Base-by-base conservation (phyloP, 1,140 invertebrate genomes). In the Gonatopus flavifemur region DNA sequence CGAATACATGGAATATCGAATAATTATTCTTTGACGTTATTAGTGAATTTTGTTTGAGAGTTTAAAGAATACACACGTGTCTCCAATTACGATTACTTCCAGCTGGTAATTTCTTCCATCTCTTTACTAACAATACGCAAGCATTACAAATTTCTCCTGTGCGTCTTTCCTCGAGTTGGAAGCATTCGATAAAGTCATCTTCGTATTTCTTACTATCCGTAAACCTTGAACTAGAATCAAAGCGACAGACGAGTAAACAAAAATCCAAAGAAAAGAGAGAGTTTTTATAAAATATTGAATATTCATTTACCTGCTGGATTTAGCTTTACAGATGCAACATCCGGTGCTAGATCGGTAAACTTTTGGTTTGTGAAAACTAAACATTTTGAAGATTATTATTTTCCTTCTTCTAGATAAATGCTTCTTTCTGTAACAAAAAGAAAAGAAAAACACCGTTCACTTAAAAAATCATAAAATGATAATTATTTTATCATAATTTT, bases 91-190 rank as follows among this genome's bases (percentile, higher is more conserved):
- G 77, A 58, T 84, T 84, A 52, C 87, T 90, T 46, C 88, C 90
- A 18, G 81, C 74, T 12, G 90, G 90, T 47, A 93, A 74, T 61
- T 92, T 91, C 72, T 92, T 92, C 83, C 87, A 93, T 45, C 90
- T 74, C 69, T 94, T 93, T 0, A 93, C 90, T 33, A 93, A 73
- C 15, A 93, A 78, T 1, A 93, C 91, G 74, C 91, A 94, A 4
- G 91, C 91, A 80, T 94, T 93, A 74, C 91, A 94, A 50, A 94
- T 93, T 73, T 93, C 91, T 8, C 91, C 91, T 33, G 86, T 84
- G 15, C 91, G 80, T 25, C 84, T 84, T 62, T 90, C 87, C 37
- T 86, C 80, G 20, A 93, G 80, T 69, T 88, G 84, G 72, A 94
- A 94, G 72, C 91, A 93, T 63, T 87, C 83, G 63, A 89, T 81